Evolutionary conservation across 2,113 vertebrate species (phyloP).

Genomic region (Cololabis saira): DNA sequence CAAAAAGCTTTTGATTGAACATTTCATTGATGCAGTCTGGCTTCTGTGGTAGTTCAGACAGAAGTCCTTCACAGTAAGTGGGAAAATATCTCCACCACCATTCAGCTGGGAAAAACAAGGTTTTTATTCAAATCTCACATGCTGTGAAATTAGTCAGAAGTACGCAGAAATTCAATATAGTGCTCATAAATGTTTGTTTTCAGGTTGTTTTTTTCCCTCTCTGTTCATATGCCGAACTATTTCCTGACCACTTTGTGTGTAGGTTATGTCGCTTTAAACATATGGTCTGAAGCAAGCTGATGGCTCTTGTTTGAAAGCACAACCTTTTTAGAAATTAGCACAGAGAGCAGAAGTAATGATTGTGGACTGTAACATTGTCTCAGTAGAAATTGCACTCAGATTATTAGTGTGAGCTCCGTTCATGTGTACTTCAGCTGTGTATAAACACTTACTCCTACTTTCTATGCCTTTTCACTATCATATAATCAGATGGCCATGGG

Average conservation of each 20-base stretch:
- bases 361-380: slow-evolving; percentile 11
- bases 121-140: too few species aligned
- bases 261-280: slow-evolving; percentile 11
- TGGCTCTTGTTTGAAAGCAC: slow-evolving; percentile 13
- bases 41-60: too few species aligned
- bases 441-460: slow-evolving; percentile 9
- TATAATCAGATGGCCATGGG: slow-evolving; percentile 25
- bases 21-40: too few species aligned
- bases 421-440: background rate
- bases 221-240: slow-evolving; percentile 4
- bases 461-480: slow-evolving; percentile 7
- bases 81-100: too few species aligned
- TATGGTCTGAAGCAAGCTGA: slow-evolving; percentile 9
- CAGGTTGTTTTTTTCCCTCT: background rate
- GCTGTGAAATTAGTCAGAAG: background rate
- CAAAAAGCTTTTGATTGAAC: too few species aligned
- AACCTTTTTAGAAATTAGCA: slow-evolving; percentile 42
- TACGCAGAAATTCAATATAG: background rate
- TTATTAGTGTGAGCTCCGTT: slow-evolving; percentile 8
- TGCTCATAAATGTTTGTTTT: background rate
- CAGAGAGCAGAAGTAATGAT: slow-evolving; percentile 33
- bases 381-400: slow-evolving; percentile 21
- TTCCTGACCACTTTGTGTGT: slow-evolving; percentile 1
- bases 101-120: too few species aligned
- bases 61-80: too few species aligned